Base-by-base conservation (phyloP, 2,888 invertebrate genomes). In the Idaea aversata region DNA sequence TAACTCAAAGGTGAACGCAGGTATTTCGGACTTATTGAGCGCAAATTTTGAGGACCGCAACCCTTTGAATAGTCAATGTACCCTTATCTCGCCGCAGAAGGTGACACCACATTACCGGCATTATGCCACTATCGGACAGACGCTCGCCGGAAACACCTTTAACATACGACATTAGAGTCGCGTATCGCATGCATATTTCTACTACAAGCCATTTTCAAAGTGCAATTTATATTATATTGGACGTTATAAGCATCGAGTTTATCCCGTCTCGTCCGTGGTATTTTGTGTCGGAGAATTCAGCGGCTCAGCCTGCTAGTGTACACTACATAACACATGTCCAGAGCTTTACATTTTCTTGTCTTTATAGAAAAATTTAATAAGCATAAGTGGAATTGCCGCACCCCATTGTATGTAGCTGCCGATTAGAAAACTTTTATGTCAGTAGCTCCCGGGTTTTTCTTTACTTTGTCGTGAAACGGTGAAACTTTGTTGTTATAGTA, bases 1-100 rank as follows among this genome's bases (percentile, higher is more conserved):
- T 78, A 79, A 82, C 77, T 78, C 80, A 82, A 83, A 87, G 83
- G 82, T 85, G 77, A 73, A 81, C 79, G 74, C 82, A 86, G 86
- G 85, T 90, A 90, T 90, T 90, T 87, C 83, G 83, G 79, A 88
- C 86, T 90, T 92, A 92, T 92, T 90, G 92, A 91, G 90, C 91
- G 89, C 88, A 90, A 92, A 92, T 93, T 92, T 91, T 90, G 90
- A 90, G 85, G 90, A 91, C 92, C 91, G 82, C 92, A 91, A 87
- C 92, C 91, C 92, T 93, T 93, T 93, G 92, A 92, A 93, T 92
- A 93, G 91, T 91, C 92, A 91, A 92, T 92, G 88, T 88, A 88
- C 91, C 91, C 91, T 93, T 93, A 93, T 93, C 93, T 92, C 86
- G 85, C 91, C 91, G 84, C 91, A 91, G 92, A 92, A 91, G 86